A percentile compares a stretch with the other conserved stretches of the same genome.
These are phyloP conservation scores for Temnothorax ravouxi DNA, from an alignment of 2,888 invertebrate genomes.

Conservation along the genomic window DNA sequence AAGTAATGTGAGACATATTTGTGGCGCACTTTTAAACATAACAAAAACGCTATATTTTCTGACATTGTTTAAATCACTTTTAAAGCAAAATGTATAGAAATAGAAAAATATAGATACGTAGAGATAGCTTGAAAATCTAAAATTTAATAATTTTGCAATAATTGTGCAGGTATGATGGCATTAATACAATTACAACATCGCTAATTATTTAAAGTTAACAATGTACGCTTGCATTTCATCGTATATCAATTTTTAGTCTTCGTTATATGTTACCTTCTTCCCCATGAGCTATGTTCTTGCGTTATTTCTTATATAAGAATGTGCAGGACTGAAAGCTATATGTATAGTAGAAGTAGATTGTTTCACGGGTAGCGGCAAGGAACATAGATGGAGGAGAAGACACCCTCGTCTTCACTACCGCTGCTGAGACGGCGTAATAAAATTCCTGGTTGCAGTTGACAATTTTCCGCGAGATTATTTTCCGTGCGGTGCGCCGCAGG, in stretches of 20 bases:
- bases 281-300: neutral
- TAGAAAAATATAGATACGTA: neutral
- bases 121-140: neutral
- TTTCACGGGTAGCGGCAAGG: constrained; percentile 32
- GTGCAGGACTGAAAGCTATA: constrained; percentile 2
- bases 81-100: neutral
- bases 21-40: neutral
- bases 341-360: constrained; percentile 50
- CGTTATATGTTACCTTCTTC: neutral
- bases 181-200: neutral
- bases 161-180: neutral
- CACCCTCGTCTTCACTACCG: constrained; percentile 51
- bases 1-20: neutral
- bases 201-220: neutral
- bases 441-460: constrained; percentile 63
- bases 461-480: constrained; percentile 63
- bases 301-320: constrained; percentile 8
- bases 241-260: neutral
- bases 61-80: neutral
- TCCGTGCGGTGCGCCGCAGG: constrained; percentile 28
- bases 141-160: neutral
- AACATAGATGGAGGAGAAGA: constrained; percentile 29
- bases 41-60: neutral
- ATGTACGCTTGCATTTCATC: neutral
- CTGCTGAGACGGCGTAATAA: constrained; percentile 65